A percentile compares a stretch with the other conserved stretches of the same genome.
phyloP scores from a whole-genome alignment of 2,113 vertebrate genomes.

The Scatophagus argus region DNA sequence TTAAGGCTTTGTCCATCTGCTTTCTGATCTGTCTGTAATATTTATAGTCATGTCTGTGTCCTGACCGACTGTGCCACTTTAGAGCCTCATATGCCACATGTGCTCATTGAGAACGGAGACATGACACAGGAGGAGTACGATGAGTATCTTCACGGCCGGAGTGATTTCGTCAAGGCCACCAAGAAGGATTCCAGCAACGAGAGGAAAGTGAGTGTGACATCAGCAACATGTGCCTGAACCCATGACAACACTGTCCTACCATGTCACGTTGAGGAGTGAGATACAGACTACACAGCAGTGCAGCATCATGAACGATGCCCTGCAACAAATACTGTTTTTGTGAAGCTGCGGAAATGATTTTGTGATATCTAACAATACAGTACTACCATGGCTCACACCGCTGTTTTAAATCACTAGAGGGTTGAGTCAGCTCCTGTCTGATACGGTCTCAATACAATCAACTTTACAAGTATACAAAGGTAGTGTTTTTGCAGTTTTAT shows the following conservation, averaged over 20 bases:
- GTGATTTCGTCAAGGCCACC: constrained; percentile 91
- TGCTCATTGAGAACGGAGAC: constrained; percentile 93
- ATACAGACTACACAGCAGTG: background rate
- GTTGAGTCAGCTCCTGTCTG: background rate
- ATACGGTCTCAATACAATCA: background rate
- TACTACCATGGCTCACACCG: background rate
- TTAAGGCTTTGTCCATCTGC: constrained; percentile 26
- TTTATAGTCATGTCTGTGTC: constrained; percentile 29
- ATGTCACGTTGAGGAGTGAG: background rate
- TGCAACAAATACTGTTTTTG: rapidly evolving
- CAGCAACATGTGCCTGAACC: background rate
- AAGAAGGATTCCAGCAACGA: constrained; percentile 91
- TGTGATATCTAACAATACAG: background rate
- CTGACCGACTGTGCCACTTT: constrained; percentile 35
- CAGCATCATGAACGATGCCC: background rate
- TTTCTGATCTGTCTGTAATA: constrained; percentile 14
- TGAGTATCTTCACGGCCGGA: constrained; percentile 89
- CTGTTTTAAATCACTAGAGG: background rate
- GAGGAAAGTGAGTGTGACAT: constrained; percentile 87
- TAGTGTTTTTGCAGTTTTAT: background rate
- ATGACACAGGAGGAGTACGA: constrained; percentile 92
- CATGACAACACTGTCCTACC: background rate
- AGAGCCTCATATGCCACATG: constrained; percentile 93
- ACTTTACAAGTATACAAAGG: background rate
- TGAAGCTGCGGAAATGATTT: background rate